Conservation (phyloP, 2,113 vertebrate genomes). For the Riparia riparia region DNA sequence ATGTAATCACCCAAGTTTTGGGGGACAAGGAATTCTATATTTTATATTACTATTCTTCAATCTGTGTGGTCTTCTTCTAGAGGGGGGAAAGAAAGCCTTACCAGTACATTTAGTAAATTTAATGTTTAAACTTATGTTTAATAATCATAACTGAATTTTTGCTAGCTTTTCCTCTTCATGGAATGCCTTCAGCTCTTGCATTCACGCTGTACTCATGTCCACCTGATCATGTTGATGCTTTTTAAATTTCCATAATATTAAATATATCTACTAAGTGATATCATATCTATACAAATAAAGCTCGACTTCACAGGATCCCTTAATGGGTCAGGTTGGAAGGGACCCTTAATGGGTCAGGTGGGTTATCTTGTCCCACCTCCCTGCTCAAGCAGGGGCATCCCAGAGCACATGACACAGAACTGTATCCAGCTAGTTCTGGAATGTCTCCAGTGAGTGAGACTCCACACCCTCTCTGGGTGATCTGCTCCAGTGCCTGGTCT, state of each 20-base stretch:
- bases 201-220: not conserved
- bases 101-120: not conserved
- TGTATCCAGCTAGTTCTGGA: rapidly evolving
- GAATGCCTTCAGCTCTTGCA: not conserved
- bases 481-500: rapidly evolving
- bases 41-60: not conserved
- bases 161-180: not conserved
- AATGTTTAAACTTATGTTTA: no score
- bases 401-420: not conserved
- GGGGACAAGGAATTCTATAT: rapidly evolving
- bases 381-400: no score
- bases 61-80: not conserved
- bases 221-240: not conserved
- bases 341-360: no score
- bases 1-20: not conserved
- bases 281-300: not conserved
- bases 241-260: not conserved
- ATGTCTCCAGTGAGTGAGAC: not conserved
- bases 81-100: rapidly evolving
- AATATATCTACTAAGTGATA: not conserved
- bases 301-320: not conserved
- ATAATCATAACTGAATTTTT: not conserved
- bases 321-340: no score
- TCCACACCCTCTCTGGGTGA: not conserved
- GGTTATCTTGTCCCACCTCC: not conserved